Evolutionary conservation across 2,797 vertebrate genomes (phyloP), one percentile per base, ranked within the genome.

Genomic region (Meriones psammophilus): DNA sequence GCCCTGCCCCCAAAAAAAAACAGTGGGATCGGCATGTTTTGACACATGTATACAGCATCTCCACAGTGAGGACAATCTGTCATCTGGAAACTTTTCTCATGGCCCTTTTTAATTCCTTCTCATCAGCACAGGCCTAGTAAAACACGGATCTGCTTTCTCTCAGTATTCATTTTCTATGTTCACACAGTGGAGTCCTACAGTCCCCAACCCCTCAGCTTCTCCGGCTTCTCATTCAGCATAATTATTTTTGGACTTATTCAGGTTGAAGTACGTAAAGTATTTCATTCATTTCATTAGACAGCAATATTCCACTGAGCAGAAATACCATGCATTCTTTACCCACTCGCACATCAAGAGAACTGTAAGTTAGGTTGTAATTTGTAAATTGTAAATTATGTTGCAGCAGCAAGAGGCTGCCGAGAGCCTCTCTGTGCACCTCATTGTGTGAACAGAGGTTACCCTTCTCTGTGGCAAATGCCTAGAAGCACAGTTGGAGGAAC

Each of bases 211-310:
- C 81, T 18, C 56, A 56, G 69, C 76, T 28, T 60, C 60, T 73
- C 89, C 86, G 78, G 8, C 56, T 96, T 79, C 71, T 66, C 28
- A 80, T 33, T 78, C 22, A 80, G 20, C 17, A 1, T 81, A 73
- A 73, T 81, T 90, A 60, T 87, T 94, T 97, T 92, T 92, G 96
- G 84, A 54, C 79, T 86, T 1, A 69, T 36, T 83, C 84, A 74
- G 20, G 20, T 42, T 50, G 79, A 95, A 68, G 12, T 62, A 42
- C 84, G 1, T 80, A 42, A 76, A 5, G 2, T 77, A 56, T 89
- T 89, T 93, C 28, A 24, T 81, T 86, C 13, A n/a, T 89, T 84
- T 87, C n/a, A 50, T 36, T 83, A 9, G 17, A 68, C 15, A 73
- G n/a, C 42, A 76, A 0, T 69, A 17, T 85, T 93, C 94, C 39